Evolutionary conservation across 2,113 vertebrate species (phyloP), one percentile per base, ranked within the genome.

Genomic region (Pygathrix nemaeus): DNA sequence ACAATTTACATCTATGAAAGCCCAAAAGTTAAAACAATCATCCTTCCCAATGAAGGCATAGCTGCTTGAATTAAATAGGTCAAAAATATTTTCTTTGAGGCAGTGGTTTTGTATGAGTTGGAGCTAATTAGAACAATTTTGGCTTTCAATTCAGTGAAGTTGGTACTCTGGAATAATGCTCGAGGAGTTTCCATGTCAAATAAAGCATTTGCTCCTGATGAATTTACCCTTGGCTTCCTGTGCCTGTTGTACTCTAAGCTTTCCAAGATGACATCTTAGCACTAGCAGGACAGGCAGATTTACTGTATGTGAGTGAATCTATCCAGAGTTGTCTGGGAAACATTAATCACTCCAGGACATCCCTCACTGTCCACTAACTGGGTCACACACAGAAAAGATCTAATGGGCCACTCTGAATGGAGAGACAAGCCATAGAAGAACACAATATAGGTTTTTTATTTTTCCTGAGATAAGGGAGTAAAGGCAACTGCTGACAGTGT

Each of bases 181-280:
- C 90, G 79, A 85, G 93, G 87, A 96, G 93, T 98, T 97, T 98
- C 96, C 88, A 92, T 96, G 87, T 88, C 89, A 96, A 93, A 95
- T 59, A 94, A 55, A 96, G 23, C 88, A 92, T 79, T 87, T 73
- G 88, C 86, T 70, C 94, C 40, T 16, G 2, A 57, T 97, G 97
- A 96, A 55, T 52, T 95, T 48, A 82, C 86, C 80, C 57, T 95
- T 98, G 94, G 95, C 95, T 94, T 83, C 68, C 79, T 55, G 10
- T 70, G 73, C 78, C 90, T 89, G 45, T 86, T 68, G 83, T n/a
- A 43, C 20, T 68, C 35, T 38, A 55, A 91, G 89, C 57, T 95
- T 89, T 75, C 18, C 17, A 92, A 96, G 80, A 76, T 78, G 84
- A 87, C 35, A 57, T 79, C 93, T 88, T 93, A 96, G 92, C 73